Conservation (phyloP, 2,797 vertebrate species). For the Menidia menidia region DNA sequence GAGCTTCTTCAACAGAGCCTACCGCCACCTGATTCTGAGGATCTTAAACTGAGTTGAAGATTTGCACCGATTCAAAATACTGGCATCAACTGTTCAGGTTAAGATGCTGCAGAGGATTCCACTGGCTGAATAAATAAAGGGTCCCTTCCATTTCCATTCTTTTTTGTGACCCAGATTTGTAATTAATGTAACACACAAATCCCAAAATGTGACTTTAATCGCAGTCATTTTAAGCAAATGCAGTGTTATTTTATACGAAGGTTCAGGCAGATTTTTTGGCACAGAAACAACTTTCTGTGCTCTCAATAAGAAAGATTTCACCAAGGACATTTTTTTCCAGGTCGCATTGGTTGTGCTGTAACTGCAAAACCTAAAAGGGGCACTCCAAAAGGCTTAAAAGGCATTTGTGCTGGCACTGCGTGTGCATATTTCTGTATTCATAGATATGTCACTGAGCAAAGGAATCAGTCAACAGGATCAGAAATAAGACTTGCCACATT, state of each 20-base stretch:
- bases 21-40: not conserved
- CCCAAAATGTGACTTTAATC: conserved; percentile 1
- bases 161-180: not conserved
- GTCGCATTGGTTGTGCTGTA: not conserved
- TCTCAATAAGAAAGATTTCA: not conserved
- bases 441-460: conserved; percentile 24
- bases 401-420: conserved; percentile 1
- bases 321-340: not conserved
- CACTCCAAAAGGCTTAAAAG: not conserved
- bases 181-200: not conserved
- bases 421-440: conserved; percentile 20
- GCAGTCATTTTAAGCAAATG: not conserved
- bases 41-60: not conserved
- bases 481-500: conserved; percentile 46
- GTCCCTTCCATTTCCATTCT: not conserved
- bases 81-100: not conserved
- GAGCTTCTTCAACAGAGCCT: not conserved
- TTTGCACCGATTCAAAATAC: not conserved
- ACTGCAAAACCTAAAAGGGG: conserved; percentile 10
- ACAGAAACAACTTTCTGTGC: not conserved
- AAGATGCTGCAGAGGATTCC: not conserved
- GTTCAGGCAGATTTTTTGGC: not conserved
- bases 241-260: conserved; percentile 11
- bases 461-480: conserved; percentile 44
- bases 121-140: not conserved